Evolutionary conservation across 2,113 vertebrate species (phyloP).

Genomic region (Rattus norvegicus): GRCr8 NC_086036.1:85703501-85704000

Average conservation of each 20-base stretch:
- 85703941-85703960: neutral
- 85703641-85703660: neutral
- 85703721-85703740: neutral
- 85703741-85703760: too few relatives aligned
- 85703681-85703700: neutral
- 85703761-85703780: neutral
- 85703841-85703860: neutral
- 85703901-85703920: neutral
- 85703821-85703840: neutral
- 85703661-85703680: neutral
- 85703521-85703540: neutral
- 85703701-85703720: neutral
- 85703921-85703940: neutral
- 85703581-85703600: neutral
- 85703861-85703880: conserved; percentile 5
- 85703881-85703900: neutral
- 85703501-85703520: too few relatives aligned
- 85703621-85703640: neutral
- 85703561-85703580: neutral
- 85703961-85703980: neutral
- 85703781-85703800: neutral
- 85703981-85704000: too few relatives aligned
- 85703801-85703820: neutral
- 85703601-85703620: neutral
- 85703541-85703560: rapidly evolving